Percentiles rank a stretch among this genome's conserved stretches.
Conservation (phyloP, 2,113 vertebrate genomes). For the Felis catus region F.catus_Fca126_mat1.0 CM031411.1:27095001-27095500, state of each 20-base stretch:
- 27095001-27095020: background rate
- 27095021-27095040: background rate
- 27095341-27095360: background rate
- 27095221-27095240: conserved; percentile 38
- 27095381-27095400: background rate
- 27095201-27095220: background rate
- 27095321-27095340: background rate
- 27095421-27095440: conserved; percentile 5
- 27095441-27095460: background rate
- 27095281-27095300: conserved; percentile 46
- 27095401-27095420: conserved; percentile 37
- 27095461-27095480: background rate
- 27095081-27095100: background rate
- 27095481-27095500: background rate
- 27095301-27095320: conserved; percentile 49
- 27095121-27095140: conserved; percentile 21
- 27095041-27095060: background rate
- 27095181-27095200: conserved; percentile 41
- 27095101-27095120: background rate
- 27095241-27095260: conserved; percentile 38
- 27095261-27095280: conserved; percentile 26
- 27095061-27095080: conserved; percentile 26
- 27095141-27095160: background rate
- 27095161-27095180: background rate
- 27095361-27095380: conserved; percentile 37